Conservation (phyloP, 2,888 invertebrate genomes). For the Pardosa pseudoannulata region DNA sequence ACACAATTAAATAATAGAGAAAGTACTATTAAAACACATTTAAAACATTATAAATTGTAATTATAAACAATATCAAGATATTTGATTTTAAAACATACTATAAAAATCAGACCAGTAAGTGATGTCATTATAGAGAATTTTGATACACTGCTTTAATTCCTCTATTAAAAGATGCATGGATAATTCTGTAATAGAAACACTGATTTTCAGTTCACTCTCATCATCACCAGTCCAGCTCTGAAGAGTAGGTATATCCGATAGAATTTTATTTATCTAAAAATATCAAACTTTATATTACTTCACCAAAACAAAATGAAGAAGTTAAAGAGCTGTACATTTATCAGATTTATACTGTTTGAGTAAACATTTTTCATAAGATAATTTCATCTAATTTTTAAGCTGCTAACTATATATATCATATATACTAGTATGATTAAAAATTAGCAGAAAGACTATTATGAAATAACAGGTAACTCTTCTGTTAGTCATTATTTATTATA, state of each 20-base stretch:
- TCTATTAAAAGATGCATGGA: constrained; percentile 33
- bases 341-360: too few relatives aligned
- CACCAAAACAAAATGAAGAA: too few relatives aligned
- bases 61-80: not conserved
- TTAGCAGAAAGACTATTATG: too few relatives aligned
- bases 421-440: too few relatives aligned
- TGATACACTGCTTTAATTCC: constrained; percentile 26
- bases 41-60: not conserved
- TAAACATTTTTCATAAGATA: too few relatives aligned
- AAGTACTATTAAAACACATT: not conserved
- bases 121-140: constrained; percentile 35
- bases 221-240: constrained; percentile 62
- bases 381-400: too few relatives aligned
- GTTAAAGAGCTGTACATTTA: too few relatives aligned
- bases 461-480: too few relatives aligned
- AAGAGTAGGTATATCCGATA: constrained; percentile 45
- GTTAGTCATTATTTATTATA: too few relatives aligned
- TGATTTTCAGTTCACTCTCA: constrained; percentile 21
- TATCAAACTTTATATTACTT: too few relatives aligned
- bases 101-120: constrained; percentile 20
- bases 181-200: constrained; percentile 52
- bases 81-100: constrained; percentile 46
- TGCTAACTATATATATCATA: too few relatives aligned
- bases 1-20: too few relatives aligned
- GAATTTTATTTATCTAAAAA: constrained; percentile 50